Conservation (phyloP, 2,113 vertebrate genomes). For the Callocephalon fimbriatum region DNA sequence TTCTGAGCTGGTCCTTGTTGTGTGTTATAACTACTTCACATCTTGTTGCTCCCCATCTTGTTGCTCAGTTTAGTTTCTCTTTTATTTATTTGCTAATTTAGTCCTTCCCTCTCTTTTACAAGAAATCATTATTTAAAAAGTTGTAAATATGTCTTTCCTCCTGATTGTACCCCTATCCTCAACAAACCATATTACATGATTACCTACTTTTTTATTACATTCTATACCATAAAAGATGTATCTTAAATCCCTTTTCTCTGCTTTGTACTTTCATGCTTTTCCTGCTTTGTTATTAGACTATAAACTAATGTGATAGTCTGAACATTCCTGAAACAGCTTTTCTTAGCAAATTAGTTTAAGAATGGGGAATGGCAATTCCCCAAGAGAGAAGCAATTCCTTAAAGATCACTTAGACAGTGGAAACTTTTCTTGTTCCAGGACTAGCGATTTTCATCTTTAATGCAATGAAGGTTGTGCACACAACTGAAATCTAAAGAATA, state of each 20-base stretch:
- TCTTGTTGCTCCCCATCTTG: neutral
- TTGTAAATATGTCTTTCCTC: slow-evolving; percentile 37
- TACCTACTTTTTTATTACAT: neutral
- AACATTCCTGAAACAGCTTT: neutral
- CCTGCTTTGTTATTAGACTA: neutral
- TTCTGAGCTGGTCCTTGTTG: neutral
- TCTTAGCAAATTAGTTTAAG: neutral
- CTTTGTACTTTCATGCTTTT: neutral
- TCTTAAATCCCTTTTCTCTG: neutral
- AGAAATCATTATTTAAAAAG: slow-evolving; percentile 13
- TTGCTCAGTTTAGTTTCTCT: slow-evolving; percentile 44
- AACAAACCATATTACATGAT: neutral
- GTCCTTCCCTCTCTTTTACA: slow-evolving; percentile 58
- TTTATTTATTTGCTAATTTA: slow-evolving; percentile 52
- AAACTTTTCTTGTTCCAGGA: neutral
- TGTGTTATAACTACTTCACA: slow-evolving; percentile 14
- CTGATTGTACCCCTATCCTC: neutral
- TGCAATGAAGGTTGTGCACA: neutral
- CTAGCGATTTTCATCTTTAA: neutral
- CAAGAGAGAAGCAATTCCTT: neutral
- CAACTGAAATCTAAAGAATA: neutral
- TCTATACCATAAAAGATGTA: neutral
- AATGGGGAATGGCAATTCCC: neutral
- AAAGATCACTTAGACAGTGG: neutral
- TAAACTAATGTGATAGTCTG: neutral